phyloP scores from a whole-genome alignment of 2,888 invertebrate genomes.

The Drosophila diplacantha region DNA sequence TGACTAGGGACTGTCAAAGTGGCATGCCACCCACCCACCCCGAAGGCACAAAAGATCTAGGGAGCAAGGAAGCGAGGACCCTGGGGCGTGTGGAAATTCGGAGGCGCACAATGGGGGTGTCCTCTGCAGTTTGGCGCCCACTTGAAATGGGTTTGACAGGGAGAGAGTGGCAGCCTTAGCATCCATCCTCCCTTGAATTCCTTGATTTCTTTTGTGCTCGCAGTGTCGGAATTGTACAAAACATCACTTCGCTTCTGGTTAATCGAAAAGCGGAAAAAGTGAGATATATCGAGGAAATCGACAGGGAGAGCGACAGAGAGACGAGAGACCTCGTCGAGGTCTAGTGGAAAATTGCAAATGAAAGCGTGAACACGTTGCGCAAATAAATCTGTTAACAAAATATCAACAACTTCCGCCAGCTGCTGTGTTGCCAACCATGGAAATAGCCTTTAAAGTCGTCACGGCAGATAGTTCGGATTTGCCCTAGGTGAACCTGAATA shows the following conservation, averaged over 20 bases:
- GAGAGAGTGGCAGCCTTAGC: conserved; percentile 25
- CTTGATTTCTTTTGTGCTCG: conserved; percentile 35
- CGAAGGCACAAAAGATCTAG: conserved; percentile 1
- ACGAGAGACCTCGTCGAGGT: conserved; percentile 3
- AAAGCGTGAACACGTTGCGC: conserved; percentile 43
- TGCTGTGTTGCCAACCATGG: conserved; percentile 3
- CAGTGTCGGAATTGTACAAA: conserved; percentile 31
- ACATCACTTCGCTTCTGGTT: conserved; percentile 28
- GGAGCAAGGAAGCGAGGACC: not conserved
- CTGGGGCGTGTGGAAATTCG: conserved; percentile 2
- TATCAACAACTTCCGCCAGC: conserved; percentile 37
- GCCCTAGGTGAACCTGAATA: conserved; percentile 4
- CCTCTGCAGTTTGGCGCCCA: conserved; percentile 40
- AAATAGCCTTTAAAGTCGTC: conserved; percentile 12
- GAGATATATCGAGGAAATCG: conserved; percentile 22
- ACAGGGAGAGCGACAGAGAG: not conserved
- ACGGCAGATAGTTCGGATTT: conserved; percentile 9
- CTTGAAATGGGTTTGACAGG: conserved; percentile 48
- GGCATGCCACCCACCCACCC: conserved; percentile 1
- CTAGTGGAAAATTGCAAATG: conserved; percentile 34
- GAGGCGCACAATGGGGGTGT: conserved; percentile 11
- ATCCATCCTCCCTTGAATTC: conserved; percentile 18
- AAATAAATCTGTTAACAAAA: conserved; percentile 46
- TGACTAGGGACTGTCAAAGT: conserved; percentile 36
- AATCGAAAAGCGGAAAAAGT: conserved; percentile 36